These are phyloP conservation scores for Maconellicoccus hirsutus DNA, from an alignment of 1,140 invertebrate species.

Conservation along the genomic window DNA sequence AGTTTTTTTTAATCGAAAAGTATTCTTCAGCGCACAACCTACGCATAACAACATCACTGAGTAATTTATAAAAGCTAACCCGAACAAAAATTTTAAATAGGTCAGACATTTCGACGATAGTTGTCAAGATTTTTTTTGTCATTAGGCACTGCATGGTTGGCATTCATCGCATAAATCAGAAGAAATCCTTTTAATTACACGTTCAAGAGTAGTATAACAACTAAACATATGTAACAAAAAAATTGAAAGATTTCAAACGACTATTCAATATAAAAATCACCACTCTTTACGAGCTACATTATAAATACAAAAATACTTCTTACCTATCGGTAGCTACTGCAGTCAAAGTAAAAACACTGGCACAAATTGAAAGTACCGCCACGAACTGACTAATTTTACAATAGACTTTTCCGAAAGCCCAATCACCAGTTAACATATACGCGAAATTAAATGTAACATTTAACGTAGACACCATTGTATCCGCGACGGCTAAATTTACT, in stretches of 20 bases:
- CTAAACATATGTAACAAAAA: no score
- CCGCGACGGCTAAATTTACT: conserved; percentile 85
- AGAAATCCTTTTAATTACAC: no score
- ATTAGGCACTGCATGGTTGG: no score
- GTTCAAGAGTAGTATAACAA: no score
- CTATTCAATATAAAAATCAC: no score
- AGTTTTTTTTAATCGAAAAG: no score
- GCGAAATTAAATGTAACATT: conserved; percentile 90
- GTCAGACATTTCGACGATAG: not conserved
- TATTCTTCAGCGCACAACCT: no score
- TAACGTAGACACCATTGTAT: conserved; percentile 79
- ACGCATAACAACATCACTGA: no score
- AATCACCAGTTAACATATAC: conserved; percentile 82
- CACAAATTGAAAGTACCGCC: conserved; percentile 77
- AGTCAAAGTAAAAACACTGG: conserved; percentile 90
- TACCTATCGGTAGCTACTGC: conserved; percentile 93
- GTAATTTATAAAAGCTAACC: not conserved
- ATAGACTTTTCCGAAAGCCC: conserved; percentile 85
- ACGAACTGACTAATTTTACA: conserved; percentile 93
- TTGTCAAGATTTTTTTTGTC: not conserved
- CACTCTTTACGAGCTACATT: no score
- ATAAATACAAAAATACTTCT: conserved; percentile 35
- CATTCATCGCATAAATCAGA: no score
- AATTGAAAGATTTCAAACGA: no score
- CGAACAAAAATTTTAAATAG: not conserved